Base-by-base conservation (phyloP, 2,797 vertebrate species). In the Prunella strophiata region DNA sequence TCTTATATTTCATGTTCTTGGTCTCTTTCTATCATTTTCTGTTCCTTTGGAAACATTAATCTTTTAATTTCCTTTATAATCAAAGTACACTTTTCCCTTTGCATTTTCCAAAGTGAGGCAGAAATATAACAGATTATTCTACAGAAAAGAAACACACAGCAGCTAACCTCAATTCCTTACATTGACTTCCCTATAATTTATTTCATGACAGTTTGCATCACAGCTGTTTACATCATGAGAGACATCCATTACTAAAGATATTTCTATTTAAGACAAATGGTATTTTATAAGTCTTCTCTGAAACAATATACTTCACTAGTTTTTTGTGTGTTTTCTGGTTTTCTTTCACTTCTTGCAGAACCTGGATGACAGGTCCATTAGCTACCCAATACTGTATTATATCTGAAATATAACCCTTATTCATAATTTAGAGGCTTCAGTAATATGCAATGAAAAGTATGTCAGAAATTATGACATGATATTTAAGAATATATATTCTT, bases 91-190 rank as follows among this genome's bases (percentile, higher is more conserved):
- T 74, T 87, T 89, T 74, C 14, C 18, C 34, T 93, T 72, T 91
- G 36, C 7, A 34, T 77, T 89, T 86, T 75, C 54, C 85, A 47
- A 54, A 93, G 58, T 13, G 21, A 93, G 34, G 42, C 11, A 80
- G 67, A 91, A 94, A 72, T 29, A 30, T 71, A 93, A 88, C 38
- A 89, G 85, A 92, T 95, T 93, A 30, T 14, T 76, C 11, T 36
- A 51, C 30, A 70, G 81, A 90, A 88, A 96, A 88, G 14, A 91
- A 52, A 67, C 50, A 67, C 20, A 42, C 32, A 68, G 59, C 67
- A 94, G 77, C 88, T 91, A 87, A 77, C 70, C 51, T 88, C 61
- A 65, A 32, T 70, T 94, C 36, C n/a, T 62, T 88, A 67, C 26
- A 17, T 9, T 61, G 40, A 66, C 38, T 91, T 76, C 22, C 26